These are phyloP conservation scores for Temnothorax nylanderi DNA, from an alignment of 1,140 invertebrate genomes.

Conservation along the genomic window DNA sequence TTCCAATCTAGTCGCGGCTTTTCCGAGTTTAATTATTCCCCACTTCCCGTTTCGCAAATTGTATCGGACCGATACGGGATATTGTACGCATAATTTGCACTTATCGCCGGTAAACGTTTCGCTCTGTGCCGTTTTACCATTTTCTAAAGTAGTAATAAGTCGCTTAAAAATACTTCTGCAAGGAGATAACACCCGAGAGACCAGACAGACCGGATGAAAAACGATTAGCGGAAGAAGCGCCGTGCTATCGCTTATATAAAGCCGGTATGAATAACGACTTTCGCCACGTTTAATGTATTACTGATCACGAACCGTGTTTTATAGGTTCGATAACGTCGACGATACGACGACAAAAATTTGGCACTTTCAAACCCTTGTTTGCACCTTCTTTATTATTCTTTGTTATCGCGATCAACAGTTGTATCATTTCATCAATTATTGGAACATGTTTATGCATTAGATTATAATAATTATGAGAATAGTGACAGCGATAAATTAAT, in stretches of 20 bases:
- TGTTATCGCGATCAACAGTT: constrained; percentile 2
- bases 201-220: constrained; percentile 15
- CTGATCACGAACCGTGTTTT: constrained; percentile 42
- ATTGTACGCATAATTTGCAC: constrained; percentile 22
- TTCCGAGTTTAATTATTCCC: constrained; percentile 21
- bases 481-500: neutral
- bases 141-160: constrained; percentile 40
- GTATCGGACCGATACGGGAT: neutral
- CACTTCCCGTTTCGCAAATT: constrained; percentile 7
- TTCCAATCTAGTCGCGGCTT: constrained; percentile 12
- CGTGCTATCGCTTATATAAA: constrained; percentile 9
- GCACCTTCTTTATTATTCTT: neutral
- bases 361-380: neutral
- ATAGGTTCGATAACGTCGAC: constrained; percentile 1
- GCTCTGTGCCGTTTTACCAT: neutral
- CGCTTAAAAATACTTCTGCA: constrained; percentile 18
- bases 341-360: constrained; percentile 23
- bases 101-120: constrained; percentile 7
- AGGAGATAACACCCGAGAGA: constrained; percentile 10
- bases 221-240: constrained; percentile 30
- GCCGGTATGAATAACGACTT: constrained; percentile 29
- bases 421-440: neutral
- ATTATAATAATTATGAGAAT: constrained; percentile 2
- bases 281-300: constrained; percentile 41
- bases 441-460: neutral